Conservation (phyloP, 35 echinoderm and acorn worm genomes). For the Lytechinus pictus region DNA sequence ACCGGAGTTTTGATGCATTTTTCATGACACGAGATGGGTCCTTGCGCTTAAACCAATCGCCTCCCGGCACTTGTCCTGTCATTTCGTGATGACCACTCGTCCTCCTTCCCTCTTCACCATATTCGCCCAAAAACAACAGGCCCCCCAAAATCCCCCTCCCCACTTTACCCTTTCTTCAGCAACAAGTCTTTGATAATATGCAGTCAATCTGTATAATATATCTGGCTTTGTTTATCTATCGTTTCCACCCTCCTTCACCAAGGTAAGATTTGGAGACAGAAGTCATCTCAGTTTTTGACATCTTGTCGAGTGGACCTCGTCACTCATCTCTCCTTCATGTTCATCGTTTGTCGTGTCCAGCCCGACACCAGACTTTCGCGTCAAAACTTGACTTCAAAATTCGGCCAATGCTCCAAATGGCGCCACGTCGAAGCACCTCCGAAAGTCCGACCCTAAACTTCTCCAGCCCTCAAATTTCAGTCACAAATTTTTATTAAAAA, state of each 20-base stretch:
- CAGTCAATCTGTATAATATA: conserved; percentile 13
- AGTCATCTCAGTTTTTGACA: neutral
- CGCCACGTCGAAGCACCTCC: neutral
- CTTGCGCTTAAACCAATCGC: conserved; percentile 30
- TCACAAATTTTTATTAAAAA: neutral
- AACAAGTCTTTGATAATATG: neutral
- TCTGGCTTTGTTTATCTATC: neutral
- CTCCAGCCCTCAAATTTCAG: neutral
- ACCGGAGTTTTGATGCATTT: neutral
- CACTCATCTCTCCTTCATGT: neutral
- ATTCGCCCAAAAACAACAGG: neutral
- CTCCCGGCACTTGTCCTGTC: neutral
- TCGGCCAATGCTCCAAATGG: conserved; percentile 25
- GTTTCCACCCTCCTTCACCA: neutral
- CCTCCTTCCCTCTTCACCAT: neutral
- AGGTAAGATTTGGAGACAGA: neutral
- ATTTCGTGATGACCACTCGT: conserved; percentile 26
- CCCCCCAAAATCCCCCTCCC: neutral
- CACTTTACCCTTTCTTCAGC: neutral
- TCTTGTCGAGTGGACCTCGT: conserved; percentile 37
- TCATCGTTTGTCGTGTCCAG: conserved; percentile 7
- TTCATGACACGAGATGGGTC: neutral
- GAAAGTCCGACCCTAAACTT: neutral
- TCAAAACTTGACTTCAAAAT: conserved; percentile 12
- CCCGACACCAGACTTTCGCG: neutral